Conservation (phyloP, 2,113 vertebrate genomes). For the Prunella himalayana region DNA sequence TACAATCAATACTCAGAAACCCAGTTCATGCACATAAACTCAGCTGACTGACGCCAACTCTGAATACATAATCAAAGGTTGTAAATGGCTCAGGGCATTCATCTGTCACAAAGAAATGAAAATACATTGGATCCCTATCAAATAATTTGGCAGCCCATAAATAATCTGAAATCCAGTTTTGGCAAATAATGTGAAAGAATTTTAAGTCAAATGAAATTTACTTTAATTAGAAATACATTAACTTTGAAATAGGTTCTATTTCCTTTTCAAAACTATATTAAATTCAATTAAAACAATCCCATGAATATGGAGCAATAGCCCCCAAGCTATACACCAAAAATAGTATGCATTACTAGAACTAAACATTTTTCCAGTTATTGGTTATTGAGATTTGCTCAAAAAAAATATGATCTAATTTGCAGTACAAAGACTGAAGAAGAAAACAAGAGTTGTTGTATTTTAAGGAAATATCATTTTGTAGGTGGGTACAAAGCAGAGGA, state of each 20-base stretch:
- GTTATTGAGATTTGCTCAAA: neutral
- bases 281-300: neutral
- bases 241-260: neutral
- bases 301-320: neutral
- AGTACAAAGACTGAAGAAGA: neutral
- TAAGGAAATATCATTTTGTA: neutral
- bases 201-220: neutral
- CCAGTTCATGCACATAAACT: neutral
- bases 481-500: neutral
- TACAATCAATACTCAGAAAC: neutral
- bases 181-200: conserved; percentile 3
- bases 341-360: neutral
- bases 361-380: neutral
- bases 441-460: neutral
- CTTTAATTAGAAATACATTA: conserved; percentile 6
- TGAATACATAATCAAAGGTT: conserved; percentile 18
- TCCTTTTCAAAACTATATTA: neutral
- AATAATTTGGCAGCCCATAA: neutral
- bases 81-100: neutral
- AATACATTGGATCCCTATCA: neutral
- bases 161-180: conserved; percentile 20
- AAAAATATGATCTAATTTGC: neutral
- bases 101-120: conserved; percentile 1
- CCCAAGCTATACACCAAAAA: neutral
- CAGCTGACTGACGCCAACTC: neutral